Percentiles rank a stretch among this genome's conserved stretches.
phyloP scores from a whole-genome alignment of 2,888 invertebrate species.

The Drosophila helvetica region DNA sequence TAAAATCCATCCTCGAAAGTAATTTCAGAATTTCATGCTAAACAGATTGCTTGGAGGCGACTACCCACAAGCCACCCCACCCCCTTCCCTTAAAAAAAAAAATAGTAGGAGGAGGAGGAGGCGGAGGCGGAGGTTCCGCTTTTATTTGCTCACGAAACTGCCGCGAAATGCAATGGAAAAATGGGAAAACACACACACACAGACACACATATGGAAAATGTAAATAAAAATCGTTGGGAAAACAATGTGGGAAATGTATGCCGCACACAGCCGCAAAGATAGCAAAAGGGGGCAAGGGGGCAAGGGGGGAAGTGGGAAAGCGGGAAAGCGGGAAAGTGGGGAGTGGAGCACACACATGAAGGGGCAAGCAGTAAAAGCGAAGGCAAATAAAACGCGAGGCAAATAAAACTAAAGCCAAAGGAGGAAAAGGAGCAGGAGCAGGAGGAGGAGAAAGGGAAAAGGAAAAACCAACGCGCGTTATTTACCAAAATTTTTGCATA shows the following conservation, averaged over 20 bases:
- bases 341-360: conserved; percentile 31
- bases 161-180: conserved; percentile 74
- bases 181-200: conserved; percentile 1
- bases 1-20: conserved; percentile 52
- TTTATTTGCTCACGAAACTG: conserved; percentile 68
- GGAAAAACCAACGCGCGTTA: conserved; percentile 65
- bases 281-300: conserved; percentile 44
- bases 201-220: conserved; percentile 61
- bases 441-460: neutral
- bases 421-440: neutral
- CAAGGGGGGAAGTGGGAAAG: neutral
- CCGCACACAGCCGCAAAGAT: conserved; percentile 48
- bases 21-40: conserved; percentile 58
- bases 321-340: too few relatives aligned
- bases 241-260: conserved; percentile 47
- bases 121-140: conserved; percentile 11
- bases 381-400: conserved; percentile 45
- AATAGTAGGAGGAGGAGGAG: conserved; percentile 5
- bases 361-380: conserved; percentile 46
- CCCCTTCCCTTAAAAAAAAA: too few relatives aligned
- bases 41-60: conserved; percentile 44
- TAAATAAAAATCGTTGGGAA: conserved; percentile 72
- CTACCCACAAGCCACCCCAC: neutral
- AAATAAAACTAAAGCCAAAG: conserved; percentile 74
- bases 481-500: conserved; percentile 76